phyloP scores from a whole-genome alignment of 1,140 invertebrate genomes.

The Hyles vespertilio region DNA sequence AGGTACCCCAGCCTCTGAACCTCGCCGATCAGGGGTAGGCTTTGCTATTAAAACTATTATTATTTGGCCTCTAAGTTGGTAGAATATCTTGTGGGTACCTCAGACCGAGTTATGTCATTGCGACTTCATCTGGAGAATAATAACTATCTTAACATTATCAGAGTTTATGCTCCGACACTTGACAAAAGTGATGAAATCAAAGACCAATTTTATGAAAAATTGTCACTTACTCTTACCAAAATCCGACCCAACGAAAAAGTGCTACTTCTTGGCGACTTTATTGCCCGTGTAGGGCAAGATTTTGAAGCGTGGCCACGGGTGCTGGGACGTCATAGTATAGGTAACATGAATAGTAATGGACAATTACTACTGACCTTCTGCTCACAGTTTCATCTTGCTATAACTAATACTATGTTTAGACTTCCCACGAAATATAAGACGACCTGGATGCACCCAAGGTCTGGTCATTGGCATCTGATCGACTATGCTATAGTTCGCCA shows the following conservation, averaged over 20 bases:
- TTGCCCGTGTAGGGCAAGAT: constrained; percentile 24
- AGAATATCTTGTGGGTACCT: constrained; percentile 16
- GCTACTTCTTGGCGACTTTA: constrained; percentile 13
- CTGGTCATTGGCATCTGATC: constrained; percentile 16
- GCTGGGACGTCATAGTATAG: constrained; percentile 29
- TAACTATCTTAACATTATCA: constrained; percentile 27
- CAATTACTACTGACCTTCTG: constrained; percentile 27
- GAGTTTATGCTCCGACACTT: constrained; percentile 26
- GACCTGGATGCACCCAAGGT: no score
- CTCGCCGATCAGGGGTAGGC: constrained; percentile 15
- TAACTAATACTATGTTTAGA: constrained; percentile 33
- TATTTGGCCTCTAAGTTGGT: constrained; percentile 2
- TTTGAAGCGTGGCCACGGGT: constrained; percentile 25
- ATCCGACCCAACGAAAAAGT: constrained; percentile 18
- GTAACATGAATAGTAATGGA: constrained; percentile 32
- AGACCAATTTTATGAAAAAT: constrained; percentile 23
- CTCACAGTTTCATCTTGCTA: constrained; percentile 23
- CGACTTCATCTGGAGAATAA: constrained; percentile 20
- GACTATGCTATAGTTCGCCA: constrained; percentile 30
- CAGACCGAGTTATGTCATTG: constrained; percentile 14
- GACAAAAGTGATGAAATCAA: constrained; percentile 21
- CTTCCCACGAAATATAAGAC: constrained; percentile 23
- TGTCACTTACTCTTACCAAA: constrained; percentile 4
- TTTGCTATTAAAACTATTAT: constrained; percentile 14
- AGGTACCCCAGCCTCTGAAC: constrained; percentile 11